Percentiles rank a stretch among this genome's conserved stretches.
Conservation (phyloP, 2,797 vertebrate species). For the Halcyon smyrnensis region DNA sequence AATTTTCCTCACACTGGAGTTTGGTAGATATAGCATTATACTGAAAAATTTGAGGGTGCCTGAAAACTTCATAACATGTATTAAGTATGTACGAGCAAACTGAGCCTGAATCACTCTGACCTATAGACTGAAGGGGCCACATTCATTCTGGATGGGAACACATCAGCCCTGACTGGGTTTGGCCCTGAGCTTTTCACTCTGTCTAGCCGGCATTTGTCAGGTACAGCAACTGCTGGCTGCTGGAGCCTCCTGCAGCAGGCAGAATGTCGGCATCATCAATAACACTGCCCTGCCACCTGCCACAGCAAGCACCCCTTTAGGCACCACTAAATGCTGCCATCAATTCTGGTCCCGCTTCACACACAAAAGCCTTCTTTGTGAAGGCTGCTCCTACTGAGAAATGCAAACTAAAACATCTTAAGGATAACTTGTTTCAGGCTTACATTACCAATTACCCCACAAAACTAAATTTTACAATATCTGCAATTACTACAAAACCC, state of each 20-base stretch:
- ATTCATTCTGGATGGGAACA: not conserved
- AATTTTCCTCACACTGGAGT: not conserved
- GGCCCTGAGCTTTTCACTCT: not conserved
- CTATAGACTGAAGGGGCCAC: not conserved
- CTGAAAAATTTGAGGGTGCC: not conserved
- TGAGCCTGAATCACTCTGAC: not conserved
- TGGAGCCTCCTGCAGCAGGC: not conserved
- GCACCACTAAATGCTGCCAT: conserved; percentile 20
- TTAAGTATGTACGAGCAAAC: accelerated
- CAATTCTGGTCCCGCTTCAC: conserved; percentile 17
- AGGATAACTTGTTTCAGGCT: conserved; percentile 37
- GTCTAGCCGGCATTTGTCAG: not conserved
- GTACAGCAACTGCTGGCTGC: not conserved
- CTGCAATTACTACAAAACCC: conserved; percentile 29
- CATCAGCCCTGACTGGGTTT: not conserved
- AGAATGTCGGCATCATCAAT: not conserved
- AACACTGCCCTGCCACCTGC: not conserved
- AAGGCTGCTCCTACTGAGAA: conserved; percentile 36
- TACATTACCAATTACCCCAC: conserved; percentile 39
- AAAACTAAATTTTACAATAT: conserved; percentile 41
- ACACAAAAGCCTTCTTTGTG: conserved; percentile 38
- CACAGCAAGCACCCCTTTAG: conserved; percentile 7
- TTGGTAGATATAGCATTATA: not conserved
- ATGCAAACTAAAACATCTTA: conserved; percentile 47
- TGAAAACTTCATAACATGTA: not conserved